Evolutionary conservation across 2,113 vertebrate genomes (phyloP).

Genomic region (Phasianus colchicus): DNA sequence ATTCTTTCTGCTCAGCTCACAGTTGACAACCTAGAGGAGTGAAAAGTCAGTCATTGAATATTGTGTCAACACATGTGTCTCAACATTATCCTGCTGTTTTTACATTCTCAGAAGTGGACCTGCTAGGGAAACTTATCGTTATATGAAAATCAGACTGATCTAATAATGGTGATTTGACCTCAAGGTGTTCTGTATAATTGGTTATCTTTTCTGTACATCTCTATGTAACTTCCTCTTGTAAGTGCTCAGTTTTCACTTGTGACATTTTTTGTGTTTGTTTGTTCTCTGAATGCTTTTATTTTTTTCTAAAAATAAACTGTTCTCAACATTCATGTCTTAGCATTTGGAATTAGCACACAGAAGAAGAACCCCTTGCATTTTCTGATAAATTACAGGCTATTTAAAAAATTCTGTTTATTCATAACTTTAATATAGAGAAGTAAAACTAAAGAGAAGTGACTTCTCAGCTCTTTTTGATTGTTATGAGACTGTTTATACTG

Average conservation of each 20-base stretch:
- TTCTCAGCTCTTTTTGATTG: background rate
- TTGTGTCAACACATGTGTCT: conserved; percentile 61
- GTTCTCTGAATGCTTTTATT: background rate
- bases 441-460: background rate
- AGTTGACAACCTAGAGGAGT: conserved; percentile 45
- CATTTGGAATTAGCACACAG: conserved; percentile 1
- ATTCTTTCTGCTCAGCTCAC: background rate
- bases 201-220: background rate
- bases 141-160: conserved; percentile 43
- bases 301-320: background rate
- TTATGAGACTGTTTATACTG: background rate
- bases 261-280: background rate
- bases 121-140: conserved; percentile 37
- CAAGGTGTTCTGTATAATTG: background rate
- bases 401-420: background rate
- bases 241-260: conserved; percentile 25
- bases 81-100: conserved; percentile 48
- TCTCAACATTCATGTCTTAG: background rate
- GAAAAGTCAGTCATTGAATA: conserved; percentile 57
- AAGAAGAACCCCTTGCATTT: background rate
- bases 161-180: conserved; percentile 38
- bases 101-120: conserved; percentile 43
- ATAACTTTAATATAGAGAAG: background rate
- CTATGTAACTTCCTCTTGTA: background rate
- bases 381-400: background rate